phyloP scores from a whole-genome alignment of 2,888 invertebrate species.

The Tiliacea citrago region DNA sequence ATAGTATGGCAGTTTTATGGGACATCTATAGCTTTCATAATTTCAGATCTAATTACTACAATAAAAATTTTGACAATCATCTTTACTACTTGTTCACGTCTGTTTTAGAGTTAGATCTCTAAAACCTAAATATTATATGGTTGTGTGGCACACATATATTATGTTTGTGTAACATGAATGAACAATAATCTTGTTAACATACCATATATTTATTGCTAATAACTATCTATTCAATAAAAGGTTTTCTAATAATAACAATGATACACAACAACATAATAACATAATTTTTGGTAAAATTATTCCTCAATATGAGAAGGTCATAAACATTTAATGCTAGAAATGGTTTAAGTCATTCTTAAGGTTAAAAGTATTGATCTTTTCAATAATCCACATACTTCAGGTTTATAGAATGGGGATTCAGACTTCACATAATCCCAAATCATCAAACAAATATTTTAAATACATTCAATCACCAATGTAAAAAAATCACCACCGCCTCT shows the following conservation, averaged over 20 bases:
- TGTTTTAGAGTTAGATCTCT: neutral
- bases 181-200: slow-evolving; percentile 30
- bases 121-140: neutral
- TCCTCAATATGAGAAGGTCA: slow-evolving; percentile 66
- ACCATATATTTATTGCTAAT: slow-evolving; percentile 21
- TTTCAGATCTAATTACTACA: slow-evolving; percentile 53
- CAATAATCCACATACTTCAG: slow-evolving; percentile 10
- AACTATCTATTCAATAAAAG: slow-evolving; percentile 26
- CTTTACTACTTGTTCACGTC: slow-evolving; percentile 24
- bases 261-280: slow-evolving; percentile 40
- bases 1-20: slow-evolving; percentile 22
- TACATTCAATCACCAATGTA: slow-evolving; percentile 25
- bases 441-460: slow-evolving; percentile 25
- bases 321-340: slow-evolving; percentile 41
- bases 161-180: slow-evolving; percentile 5
- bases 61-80: slow-evolving; percentile 13
- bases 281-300: slow-evolving; percentile 62
- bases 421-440: slow-evolving; percentile 28
- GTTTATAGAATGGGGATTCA: slow-evolving; percentile 17
- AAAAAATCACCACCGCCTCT: slow-evolving; percentile 15
- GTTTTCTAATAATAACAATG: slow-evolving; percentile 30
- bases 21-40: slow-evolving; percentile 17
- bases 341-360: slow-evolving; percentile 5
- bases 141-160: neutral
- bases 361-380: slow-evolving; percentile 5